Base-by-base conservation (phyloP, 2,888 invertebrate species). In the Eupithecia tripunctaria region DNA sequence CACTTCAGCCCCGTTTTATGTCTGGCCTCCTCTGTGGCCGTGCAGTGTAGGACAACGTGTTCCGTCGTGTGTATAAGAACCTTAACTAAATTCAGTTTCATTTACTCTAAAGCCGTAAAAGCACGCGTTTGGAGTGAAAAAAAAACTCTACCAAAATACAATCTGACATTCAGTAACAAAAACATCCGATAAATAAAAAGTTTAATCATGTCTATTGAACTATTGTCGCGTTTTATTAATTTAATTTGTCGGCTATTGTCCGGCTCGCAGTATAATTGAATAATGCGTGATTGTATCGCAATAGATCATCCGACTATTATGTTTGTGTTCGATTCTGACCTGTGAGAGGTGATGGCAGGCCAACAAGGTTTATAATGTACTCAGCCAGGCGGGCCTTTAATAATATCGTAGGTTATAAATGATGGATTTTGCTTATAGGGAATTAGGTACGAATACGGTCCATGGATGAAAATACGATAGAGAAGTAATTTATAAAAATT, bases 221-320 rank as follows among this genome's bases (percentile, higher is more conserved):
- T 84, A 84, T 88, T 88, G 89, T 87, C 91, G 90, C 91, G 90
- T 90, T 90, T 91, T 92, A 92, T 91, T 93, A 93, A 93, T 93
- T 93, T 92, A 93, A 93, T 93, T 93, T 92, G 87, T 84, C 79
- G 76, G 82, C 85, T 86, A 92, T 93, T 93, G 93, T 93, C 85
- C 87, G 73, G 80, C 79, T 78, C 74, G 74, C 75, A 80, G 82
- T 82, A 84, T 85, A 79, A 78, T 78, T 78, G 79, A 77, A 83
- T 79, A 80, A 81, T 79, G 78, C 71, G 74, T 79, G 80, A 80
- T 82, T 84, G 81, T 78, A 78, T 80, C 73, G 77, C 63, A 32
- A 63, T 63, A 63, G 63, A 41, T 65, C 65, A 65, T 43, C 56
- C 27, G 25, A 38, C 25, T 15, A 41, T 65, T 65, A 65, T 65